These are phyloP conservation scores for Proterorhinus semilunaris DNA, from an alignment of 2,113 vertebrate species.

Conservation along the genomic window DNA sequence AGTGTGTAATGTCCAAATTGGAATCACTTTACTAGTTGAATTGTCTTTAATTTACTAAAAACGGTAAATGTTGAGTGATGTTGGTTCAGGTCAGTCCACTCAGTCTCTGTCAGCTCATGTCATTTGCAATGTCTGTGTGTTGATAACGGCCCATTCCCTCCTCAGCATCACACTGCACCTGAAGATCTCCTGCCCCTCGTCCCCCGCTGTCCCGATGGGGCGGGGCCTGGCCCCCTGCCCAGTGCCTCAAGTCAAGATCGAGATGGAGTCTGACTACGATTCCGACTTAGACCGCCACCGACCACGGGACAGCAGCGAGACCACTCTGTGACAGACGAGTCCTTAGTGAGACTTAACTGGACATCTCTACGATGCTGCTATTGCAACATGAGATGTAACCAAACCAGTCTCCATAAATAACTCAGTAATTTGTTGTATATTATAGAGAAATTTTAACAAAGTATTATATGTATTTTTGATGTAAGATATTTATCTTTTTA, in stretches of 20 bases:
- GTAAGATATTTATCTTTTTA: slow-evolving; percentile 48
- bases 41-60: too few relatives aligned
- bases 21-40: too few relatives aligned
- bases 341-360: slow-evolving; percentile 14
- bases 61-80: too few relatives aligned
- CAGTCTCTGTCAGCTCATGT: too few relatives aligned
- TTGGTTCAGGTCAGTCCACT: too few relatives aligned
- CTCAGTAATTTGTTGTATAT: slow-evolving; percentile 21
- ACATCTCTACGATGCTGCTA: not conserved
- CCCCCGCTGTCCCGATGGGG: slow-evolving; percentile 82
- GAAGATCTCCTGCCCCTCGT: slow-evolving; percentile 94
- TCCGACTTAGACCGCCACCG: slow-evolving; percentile 80
- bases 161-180: slow-evolving; percentile 93
- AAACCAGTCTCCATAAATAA: slow-evolving; percentile 7
- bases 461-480: slow-evolving; percentile 40
- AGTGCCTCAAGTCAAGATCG: slow-evolving; percentile 94
- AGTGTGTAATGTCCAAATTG: too few relatives aligned
- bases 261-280: slow-evolving; percentile 94
- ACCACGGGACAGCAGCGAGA: slow-evolving; percentile 84
- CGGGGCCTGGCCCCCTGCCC: slow-evolving; percentile 74
- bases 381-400: slow-evolving; percentile 14
- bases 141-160: slow-evolving; percentile 71
- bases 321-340: slow-evolving; percentile 78
- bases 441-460: slow-evolving; percentile 18
- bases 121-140: not conserved